Percentiles rank a stretch among this genome's conserved stretches.
phyloP scores from a whole-genome alignment of 2,888 invertebrate genomes.

The Acanthosepion pharaonis region DNA sequence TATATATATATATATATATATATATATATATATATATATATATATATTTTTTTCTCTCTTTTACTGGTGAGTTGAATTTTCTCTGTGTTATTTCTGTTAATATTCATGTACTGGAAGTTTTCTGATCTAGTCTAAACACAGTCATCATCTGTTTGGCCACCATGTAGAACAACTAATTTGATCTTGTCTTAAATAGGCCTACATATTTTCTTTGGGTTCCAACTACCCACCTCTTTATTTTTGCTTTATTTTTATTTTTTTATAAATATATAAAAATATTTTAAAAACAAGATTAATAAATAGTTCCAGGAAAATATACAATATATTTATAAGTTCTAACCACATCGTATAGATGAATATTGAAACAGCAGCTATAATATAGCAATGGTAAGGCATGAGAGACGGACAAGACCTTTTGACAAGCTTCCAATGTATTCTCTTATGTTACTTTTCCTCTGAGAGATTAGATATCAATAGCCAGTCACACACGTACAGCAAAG shows the following conservation, averaged over 20 bases:
- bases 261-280: neutral
- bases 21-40: neutral
- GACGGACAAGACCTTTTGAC: neutral
- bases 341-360: neutral
- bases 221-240: neutral
- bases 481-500: too few species aligned
- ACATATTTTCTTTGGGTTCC: neutral
- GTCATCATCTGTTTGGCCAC: slow-evolving; percentile 13
- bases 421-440: neutral
- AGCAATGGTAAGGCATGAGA: neutral
- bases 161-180: neutral
- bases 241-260: neutral
- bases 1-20: slow-evolving; percentile 25
- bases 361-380: neutral
- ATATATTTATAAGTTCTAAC: neutral
- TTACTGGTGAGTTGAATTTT: slow-evolving; percentile 33
- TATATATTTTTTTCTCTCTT: neutral
- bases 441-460: neutral
- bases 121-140: slow-evolving; percentile 33
- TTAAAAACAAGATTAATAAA: neutral
- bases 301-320: neutral
- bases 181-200: neutral
- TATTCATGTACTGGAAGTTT: slow-evolving; percentile 33
- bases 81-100: slow-evolving; percentile 11
- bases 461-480: neutral